phyloP scores from a whole-genome alignment of 2,888 invertebrate species.

The Catocala fraxini region DNA sequence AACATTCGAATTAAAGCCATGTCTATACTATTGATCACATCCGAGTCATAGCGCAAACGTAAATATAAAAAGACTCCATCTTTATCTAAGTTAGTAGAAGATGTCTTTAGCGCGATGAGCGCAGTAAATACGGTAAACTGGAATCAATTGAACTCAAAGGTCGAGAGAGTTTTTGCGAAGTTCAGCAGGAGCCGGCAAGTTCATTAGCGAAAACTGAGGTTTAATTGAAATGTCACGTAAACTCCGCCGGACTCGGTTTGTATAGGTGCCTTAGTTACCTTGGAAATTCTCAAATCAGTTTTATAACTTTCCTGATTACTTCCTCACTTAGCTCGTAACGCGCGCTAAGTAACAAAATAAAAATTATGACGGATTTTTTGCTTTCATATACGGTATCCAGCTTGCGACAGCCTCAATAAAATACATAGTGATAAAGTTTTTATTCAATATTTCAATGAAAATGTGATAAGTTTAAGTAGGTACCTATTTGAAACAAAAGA shows the following conservation, averaged over 20 bases:
- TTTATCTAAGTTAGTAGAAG: conserved; percentile 1
- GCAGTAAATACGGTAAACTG: conserved; percentile 43
- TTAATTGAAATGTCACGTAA: conserved; percentile 77
- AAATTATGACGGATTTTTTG: conserved; percentile 36
- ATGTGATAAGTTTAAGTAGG: conserved; percentile 43
- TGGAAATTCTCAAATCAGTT: conserved; percentile 46
- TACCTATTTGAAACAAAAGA: conserved; percentile 41
- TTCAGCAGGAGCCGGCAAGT: conserved; percentile 59
- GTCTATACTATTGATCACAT: no score
- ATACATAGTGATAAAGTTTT: conserved; percentile 19
- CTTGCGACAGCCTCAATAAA: conserved; percentile 26
- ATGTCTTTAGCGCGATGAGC: conserved; percentile 11
- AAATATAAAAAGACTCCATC: no score
- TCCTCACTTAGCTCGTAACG: conserved; percentile 40
- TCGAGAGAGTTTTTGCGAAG: conserved; percentile 65
- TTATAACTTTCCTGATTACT: conserved; percentile 49
- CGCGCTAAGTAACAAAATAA: conserved; percentile 33
- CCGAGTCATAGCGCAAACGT: no score
- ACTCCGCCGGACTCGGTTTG: conserved; percentile 55
- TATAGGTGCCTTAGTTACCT: conserved; percentile 48
- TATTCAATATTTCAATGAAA: conserved; percentile 10
- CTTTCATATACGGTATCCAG: conserved; percentile 24
- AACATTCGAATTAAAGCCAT: no score
- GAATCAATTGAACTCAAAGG: conserved; percentile 64
- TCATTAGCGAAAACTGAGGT: conserved; percentile 71